phyloP scores from a whole-genome alignment of 1,140 invertebrate genomes.

The Drosophila malerkotliana region DNA sequence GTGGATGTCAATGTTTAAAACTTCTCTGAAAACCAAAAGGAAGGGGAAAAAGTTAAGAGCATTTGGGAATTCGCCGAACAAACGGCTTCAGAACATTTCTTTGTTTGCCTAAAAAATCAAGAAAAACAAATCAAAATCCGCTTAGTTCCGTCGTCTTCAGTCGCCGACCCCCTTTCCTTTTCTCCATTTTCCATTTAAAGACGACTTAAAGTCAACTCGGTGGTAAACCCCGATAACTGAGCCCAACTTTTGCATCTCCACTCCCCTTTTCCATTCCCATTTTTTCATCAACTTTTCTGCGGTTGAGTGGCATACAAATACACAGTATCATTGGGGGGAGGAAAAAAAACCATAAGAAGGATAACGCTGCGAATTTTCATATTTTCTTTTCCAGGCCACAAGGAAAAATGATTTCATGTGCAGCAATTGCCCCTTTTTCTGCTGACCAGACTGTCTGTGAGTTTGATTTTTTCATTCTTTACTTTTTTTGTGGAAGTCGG shows the following conservation, averaged over 20 bases:
- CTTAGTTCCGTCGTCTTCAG: constrained; percentile 41
- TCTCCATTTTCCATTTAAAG: constrained; percentile 34
- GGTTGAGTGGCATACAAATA: constrained; percentile 9
- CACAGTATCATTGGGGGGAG: constrained; percentile 8
- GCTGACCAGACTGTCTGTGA: constrained; percentile 13
- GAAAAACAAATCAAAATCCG: constrained; percentile 73
- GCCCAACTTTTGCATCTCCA: constrained; percentile 17
- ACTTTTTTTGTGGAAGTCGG: constrained; percentile 8
- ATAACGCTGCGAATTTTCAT: constrained; percentile 47
- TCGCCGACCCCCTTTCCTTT: neutral
- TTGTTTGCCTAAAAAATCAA: constrained; percentile 27
- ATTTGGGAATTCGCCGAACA: constrained; percentile 57
- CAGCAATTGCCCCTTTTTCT: constrained; percentile 29
- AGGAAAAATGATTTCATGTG: constrained; percentile 27
- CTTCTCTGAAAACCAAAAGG: constrained; percentile 12
- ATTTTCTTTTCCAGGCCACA: constrained; percentile 31
- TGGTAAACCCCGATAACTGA: constrained; percentile 53
- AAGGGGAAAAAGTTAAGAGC: constrained; percentile 51
- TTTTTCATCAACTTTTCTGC: constrained; percentile 32
- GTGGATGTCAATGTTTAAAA: constrained; percentile 36
- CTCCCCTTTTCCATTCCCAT: neutral
- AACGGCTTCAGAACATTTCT: constrained; percentile 60
- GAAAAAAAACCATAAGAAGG: constrained; percentile 7
- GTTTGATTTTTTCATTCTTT: neutral
- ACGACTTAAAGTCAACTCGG: constrained; percentile 46